Percentiles rank a stretch among this genome's conserved stretches.
These are phyloP conservation scores for Carollia perspicillata DNA, from an alignment of 2,113 vertebrate species.

Conservation along the genomic window DNA sequence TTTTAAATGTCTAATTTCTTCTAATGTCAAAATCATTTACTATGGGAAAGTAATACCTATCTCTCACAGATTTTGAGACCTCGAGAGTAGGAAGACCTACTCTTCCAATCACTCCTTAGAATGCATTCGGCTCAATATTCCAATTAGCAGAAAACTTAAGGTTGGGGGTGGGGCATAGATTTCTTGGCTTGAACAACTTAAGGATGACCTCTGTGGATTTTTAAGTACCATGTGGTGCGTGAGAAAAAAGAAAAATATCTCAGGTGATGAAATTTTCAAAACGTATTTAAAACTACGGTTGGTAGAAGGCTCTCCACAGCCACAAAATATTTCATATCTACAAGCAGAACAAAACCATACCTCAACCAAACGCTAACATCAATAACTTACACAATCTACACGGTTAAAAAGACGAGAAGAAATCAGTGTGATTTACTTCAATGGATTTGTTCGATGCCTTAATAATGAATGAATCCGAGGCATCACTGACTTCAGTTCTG, in stretches of 20 bases:
- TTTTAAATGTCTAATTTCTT: background rate
- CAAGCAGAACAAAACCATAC: background rate
- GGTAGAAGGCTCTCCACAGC: background rate
- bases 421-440: slow-evolving; percentile 11
- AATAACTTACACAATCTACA: slow-evolving; percentile 12
- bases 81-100: too few relatives aligned
- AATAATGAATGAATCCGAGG: slow-evolving; percentile 60
- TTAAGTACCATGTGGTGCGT: background rate
- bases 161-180: background rate
- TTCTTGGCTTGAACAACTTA: background rate
- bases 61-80: background rate
- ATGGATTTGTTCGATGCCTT: background rate
- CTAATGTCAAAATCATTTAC: background rate
- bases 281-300: slow-evolving; percentile 8
- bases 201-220: background rate
- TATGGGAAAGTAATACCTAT: background rate
- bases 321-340: slow-evolving; percentile 27
- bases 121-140: background rate
- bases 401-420: background rate
- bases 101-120: background rate
- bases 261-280: slow-evolving; percentile 43
- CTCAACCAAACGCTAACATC: slow-evolving; percentile 4
- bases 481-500: background rate
- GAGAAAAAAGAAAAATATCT: background rate
- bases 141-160: background rate